Evolutionary conservation across 2,113 vertebrate genomes (phyloP).

Genomic region (Scopus umbretta): DNA sequence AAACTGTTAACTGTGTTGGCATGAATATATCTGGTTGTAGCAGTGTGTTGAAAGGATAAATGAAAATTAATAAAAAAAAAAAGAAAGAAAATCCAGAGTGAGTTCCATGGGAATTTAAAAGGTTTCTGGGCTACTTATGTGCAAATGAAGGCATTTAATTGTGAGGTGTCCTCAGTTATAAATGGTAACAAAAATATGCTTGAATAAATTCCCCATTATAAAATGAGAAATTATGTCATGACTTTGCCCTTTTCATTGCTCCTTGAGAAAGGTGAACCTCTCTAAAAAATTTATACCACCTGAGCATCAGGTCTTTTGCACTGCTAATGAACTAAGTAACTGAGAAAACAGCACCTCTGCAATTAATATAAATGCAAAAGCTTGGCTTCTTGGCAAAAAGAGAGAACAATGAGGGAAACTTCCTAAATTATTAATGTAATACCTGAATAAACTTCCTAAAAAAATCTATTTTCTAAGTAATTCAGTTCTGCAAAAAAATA

Average conservation of each 20-base stretch:
- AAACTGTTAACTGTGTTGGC: neutral
- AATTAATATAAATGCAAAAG: slow-evolving; percentile 1
- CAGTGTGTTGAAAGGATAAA: neutral
- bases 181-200: slow-evolving; percentile 1
- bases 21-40: neutral
- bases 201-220: slow-evolving; percentile 69
- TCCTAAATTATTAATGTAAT: slow-evolving; percentile 13
- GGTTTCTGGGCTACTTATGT: neutral
- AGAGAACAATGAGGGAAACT: neutral
- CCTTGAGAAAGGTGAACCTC: slow-evolving; percentile 57
- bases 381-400: neutral
- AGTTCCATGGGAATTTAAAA: neutral
- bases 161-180: slow-evolving; percentile 39
- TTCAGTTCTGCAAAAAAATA: neutral
- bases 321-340: slow-evolving; percentile 54
- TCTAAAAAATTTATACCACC: slow-evolving; percentile 20
- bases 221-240: slow-evolving; percentile 59
- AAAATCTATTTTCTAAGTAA: neutral
- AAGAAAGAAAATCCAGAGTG: neutral
- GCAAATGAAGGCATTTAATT: slow-evolving; percentile 62
- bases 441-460: neutral
- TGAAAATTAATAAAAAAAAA: neutral
- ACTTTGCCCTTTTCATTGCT: slow-evolving; percentile 63
- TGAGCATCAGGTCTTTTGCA: neutral
- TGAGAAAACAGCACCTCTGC: neutral